Conservation (phyloP, 2,113 vertebrate genomes). For the Sturnus vulgaris region DNA sequence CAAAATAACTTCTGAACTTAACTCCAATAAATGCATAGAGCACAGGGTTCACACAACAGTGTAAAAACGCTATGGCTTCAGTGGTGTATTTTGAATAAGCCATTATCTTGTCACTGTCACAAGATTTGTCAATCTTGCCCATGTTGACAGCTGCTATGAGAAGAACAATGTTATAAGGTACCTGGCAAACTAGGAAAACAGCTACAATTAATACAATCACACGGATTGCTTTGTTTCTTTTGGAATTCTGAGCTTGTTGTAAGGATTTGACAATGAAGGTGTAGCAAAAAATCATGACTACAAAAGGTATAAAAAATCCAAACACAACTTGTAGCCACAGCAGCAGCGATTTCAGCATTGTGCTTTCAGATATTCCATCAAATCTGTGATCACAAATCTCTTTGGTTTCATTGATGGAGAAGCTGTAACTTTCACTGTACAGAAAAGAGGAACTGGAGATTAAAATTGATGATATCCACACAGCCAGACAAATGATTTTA, state of each 20-base stretch:
- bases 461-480: slow-evolving; percentile 79
- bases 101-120: background rate
- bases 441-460: slow-evolving; percentile 80
- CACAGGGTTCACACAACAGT: slow-evolving; percentile 90
- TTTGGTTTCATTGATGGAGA: background rate
- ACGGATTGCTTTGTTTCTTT: slow-evolving; percentile 85
- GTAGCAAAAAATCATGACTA: slow-evolving; percentile 87
- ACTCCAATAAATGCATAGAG: slow-evolving; percentile 91
- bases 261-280: slow-evolving; percentile 77
- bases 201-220: slow-evolving; percentile 83
- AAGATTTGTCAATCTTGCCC: slow-evolving; percentile 37
- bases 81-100: slow-evolving; percentile 48
- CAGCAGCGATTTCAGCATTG: slow-evolving; percentile 65
- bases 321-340: slow-evolving; percentile 76
- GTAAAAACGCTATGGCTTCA: slow-evolving; percentile 85
- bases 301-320: slow-evolving; percentile 85
- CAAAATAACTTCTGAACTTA: slow-evolving; percentile 87
- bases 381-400: slow-evolving; percentile 76
- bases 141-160: slow-evolving; percentile 63
- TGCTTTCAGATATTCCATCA: background rate
- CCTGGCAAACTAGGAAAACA: slow-evolving; percentile 84
- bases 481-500: slow-evolving; percentile 68
- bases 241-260: slow-evolving; percentile 80
- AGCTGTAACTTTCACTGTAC: slow-evolving; percentile 63
- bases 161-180: slow-evolving; percentile 83